Conservation (phyloP, 2,113 vertebrate genomes). For the Nasalis larvatus region DNA sequence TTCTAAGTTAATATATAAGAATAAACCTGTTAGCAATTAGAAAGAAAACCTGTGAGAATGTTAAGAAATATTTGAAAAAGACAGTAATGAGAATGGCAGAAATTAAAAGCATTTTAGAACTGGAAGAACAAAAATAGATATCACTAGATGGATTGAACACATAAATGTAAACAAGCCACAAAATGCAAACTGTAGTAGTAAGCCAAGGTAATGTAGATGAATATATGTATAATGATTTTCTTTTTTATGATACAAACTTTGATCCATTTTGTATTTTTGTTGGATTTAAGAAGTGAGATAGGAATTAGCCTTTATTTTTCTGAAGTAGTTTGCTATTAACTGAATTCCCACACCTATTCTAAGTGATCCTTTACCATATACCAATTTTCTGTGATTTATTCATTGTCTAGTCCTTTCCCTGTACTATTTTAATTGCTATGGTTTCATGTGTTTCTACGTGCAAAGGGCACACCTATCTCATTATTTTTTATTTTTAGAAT, state of each 20-base stretch:
- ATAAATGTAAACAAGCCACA: neutral
- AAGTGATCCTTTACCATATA: neutral
- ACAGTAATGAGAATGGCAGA: neutral
- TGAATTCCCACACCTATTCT: neutral
- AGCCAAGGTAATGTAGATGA: neutral
- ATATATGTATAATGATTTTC: neutral
- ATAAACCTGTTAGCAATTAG: neutral
- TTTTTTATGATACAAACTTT: neutral
- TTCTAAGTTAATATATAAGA: neutral
- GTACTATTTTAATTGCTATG: neutral
- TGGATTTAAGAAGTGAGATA: neutral
- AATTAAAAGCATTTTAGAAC: neutral
- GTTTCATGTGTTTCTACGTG: neutral
- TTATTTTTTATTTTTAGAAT: slow-evolving; percentile 1
- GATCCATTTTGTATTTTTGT: neutral
- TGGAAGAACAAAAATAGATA: neutral
- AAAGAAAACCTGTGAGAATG: neutral
- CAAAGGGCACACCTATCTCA: neutral
- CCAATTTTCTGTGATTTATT: neutral
- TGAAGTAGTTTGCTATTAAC: neutral
- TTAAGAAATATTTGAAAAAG: neutral
- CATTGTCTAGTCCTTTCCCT: neutral
- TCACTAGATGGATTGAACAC: neutral
- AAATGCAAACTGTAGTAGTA: neutral
- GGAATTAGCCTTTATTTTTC: neutral